phyloP scores from a whole-genome alignment of 2,888 invertebrate genomes.

The Aleiodes alternator region DNA sequence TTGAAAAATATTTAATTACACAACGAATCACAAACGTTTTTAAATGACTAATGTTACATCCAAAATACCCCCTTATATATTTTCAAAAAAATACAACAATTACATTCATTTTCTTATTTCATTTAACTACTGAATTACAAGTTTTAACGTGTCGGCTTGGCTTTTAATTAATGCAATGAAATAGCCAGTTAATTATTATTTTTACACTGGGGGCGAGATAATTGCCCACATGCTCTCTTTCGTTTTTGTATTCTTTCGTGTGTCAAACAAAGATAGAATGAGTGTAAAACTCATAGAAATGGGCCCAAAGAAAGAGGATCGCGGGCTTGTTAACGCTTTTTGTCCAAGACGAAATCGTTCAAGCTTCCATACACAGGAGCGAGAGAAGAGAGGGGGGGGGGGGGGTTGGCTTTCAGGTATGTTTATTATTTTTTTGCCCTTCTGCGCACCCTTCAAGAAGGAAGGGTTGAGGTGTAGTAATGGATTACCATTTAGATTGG shows the following conservation, averaged over 20 bases:
- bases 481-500: constrained; percentile 75
- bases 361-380: constrained; percentile 7
- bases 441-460: constrained; percentile 58
- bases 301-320: constrained; percentile 45
- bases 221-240: constrained; percentile 61
- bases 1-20: constrained; percentile 24
- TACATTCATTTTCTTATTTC: constrained; percentile 1
- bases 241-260: background rate
- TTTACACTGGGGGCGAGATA: constrained; percentile 68
- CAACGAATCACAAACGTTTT: constrained; percentile 17
- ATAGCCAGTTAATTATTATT: constrained; percentile 70
- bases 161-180: constrained; percentile 68
- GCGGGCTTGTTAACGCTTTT: constrained; percentile 57
- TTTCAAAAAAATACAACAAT: constrained; percentile 8
- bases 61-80: constrained; percentile 4
- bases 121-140: constrained; percentile 51
- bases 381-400: constrained; percentile 13
- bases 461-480: constrained; percentile 69
- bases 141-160: constrained; percentile 55
- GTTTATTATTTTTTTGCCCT: constrained; percentile 64
- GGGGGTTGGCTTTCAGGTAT: constrained; percentile 22
- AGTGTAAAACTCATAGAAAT: constrained; percentile 39
- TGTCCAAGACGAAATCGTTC: constrained; percentile 39
- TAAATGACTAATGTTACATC: background rate
- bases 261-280: constrained; percentile 5